Percentiles rank a stretch among this genome's conserved stretches.
These are phyloP conservation scores for Sinosuthora webbiana DNA, from an alignment of 2,113 vertebrate genomes.

Conservation along the genomic window DNA sequence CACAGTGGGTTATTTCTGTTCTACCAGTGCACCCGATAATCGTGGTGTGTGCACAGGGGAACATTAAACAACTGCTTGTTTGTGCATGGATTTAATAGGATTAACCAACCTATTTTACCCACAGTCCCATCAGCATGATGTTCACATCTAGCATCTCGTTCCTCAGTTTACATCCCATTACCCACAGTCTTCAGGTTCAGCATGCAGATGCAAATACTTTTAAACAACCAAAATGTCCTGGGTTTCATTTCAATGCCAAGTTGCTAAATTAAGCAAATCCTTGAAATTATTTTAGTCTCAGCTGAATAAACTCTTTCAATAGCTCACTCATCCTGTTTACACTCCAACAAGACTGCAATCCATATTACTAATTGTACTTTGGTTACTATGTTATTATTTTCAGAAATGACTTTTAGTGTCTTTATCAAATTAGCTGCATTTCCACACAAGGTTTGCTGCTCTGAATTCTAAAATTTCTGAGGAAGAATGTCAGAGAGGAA, in stretches of 20 bases:
- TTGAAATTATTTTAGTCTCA: not conserved
- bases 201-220: not conserved
- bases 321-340: not conserved
- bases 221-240: not conserved
- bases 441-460: not conserved
- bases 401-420: not conserved
- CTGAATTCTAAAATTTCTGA: not conserved
- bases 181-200: not conserved
- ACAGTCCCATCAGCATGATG: too few relatives aligned
- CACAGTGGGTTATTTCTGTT: rapidly evolving
- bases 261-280: not conserved
- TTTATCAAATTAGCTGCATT: not conserved
- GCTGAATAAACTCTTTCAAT: not conserved
- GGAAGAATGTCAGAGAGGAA: not conserved
- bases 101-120: not conserved
- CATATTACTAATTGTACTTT: not conserved
- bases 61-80: not conserved
- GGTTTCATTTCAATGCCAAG: not conserved
- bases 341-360: not conserved
- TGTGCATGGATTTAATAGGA: not conserved
- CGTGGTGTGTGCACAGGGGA: not conserved
- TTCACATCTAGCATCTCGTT: not conserved
- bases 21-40: rapidly evolving
- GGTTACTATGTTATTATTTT: not conserved
- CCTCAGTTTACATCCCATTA: not conserved